Evolutionary conservation across 1,140 invertebrate genomes (phyloP).

Genomic region (Drosophila jambulina): DNA sequence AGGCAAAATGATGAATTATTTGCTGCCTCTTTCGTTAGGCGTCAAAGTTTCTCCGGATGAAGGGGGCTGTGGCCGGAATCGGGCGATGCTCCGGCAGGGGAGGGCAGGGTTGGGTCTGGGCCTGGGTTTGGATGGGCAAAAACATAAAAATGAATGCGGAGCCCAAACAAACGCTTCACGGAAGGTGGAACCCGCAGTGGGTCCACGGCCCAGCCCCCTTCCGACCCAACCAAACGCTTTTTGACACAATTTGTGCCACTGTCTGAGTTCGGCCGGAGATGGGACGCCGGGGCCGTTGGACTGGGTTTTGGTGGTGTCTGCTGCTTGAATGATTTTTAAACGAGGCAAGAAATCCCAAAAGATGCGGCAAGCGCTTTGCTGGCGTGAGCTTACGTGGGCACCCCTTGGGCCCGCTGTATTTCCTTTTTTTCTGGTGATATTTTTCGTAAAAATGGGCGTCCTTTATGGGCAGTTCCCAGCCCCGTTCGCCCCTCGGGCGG

Average conservation of each 20-base stretch:
- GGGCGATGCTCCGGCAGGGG: background rate
- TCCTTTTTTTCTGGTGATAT: constrained; percentile 53
- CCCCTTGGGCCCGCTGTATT: constrained; percentile 30
- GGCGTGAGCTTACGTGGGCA: constrained; percentile 72
- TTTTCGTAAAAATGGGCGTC: constrained; percentile 60
- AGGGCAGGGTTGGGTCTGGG: background rate
- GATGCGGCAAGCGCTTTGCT: constrained; percentile 79
- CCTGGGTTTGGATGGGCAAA: constrained; percentile 55
- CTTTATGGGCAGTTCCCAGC: constrained; percentile 56
- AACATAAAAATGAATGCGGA: constrained; percentile 75
- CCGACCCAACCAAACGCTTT: constrained; percentile 60
- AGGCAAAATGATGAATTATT: constrained; percentile 82
- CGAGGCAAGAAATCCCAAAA: constrained; percentile 83
- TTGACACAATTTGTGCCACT: constrained; percentile 81
- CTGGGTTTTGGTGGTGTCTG: constrained; percentile 71
- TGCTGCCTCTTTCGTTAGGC: constrained; percentile 81
- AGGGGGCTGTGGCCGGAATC: constrained; percentile 11
- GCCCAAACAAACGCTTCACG: constrained; percentile 71
- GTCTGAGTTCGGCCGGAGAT: constrained; percentile 51
- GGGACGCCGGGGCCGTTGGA: constrained; percentile 28
- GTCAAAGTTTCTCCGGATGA: constrained; percentile 65
- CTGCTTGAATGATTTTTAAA: constrained; percentile 84
- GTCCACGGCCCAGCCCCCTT: constrained; percentile 11
- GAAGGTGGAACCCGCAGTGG: constrained; percentile 44
- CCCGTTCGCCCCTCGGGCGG: constrained; percentile 27